Conservation (phyloP, 2,113 vertebrate genomes). For the Azemiops feae region DNA sequence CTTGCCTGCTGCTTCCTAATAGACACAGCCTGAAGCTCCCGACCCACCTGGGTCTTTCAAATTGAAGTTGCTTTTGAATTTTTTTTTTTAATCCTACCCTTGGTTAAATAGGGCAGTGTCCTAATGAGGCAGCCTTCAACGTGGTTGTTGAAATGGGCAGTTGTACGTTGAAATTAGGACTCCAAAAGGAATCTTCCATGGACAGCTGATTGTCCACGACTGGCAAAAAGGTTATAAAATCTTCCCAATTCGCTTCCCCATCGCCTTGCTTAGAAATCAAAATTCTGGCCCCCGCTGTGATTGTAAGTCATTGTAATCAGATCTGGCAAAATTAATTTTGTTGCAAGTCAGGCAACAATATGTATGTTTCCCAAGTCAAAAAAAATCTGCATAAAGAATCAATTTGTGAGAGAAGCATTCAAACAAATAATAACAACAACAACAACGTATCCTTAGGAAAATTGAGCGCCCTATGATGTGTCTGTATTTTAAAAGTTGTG, state of each 20-base stretch:
- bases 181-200: too few species aligned
- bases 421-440: not conserved
- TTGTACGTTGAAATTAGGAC: too few species aligned
- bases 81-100: too few species aligned
- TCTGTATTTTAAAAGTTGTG: not conserved
- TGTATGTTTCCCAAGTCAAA: not conserved
- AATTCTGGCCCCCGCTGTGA: too few species aligned
- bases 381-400: not conserved
- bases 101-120: too few species aligned
- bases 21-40: not conserved
- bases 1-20: not conserved
- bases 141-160: too few species aligned
- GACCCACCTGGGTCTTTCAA: not conserved
- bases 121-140: too few species aligned
- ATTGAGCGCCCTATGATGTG: not conserved
- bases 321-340: not conserved
- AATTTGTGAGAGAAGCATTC: not conserved
- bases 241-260: too few species aligned
- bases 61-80: not conserved
- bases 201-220: too few species aligned
- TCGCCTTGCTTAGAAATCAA: too few species aligned
- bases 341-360: too few species aligned
- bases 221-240: too few species aligned
- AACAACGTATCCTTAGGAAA: not conserved
- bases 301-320: not conserved